Percentiles rank a stretch among this genome's conserved stretches.
Conservation (phyloP, 1,140 invertebrate genomes). For the Neocloeon triangulifer region DNA sequence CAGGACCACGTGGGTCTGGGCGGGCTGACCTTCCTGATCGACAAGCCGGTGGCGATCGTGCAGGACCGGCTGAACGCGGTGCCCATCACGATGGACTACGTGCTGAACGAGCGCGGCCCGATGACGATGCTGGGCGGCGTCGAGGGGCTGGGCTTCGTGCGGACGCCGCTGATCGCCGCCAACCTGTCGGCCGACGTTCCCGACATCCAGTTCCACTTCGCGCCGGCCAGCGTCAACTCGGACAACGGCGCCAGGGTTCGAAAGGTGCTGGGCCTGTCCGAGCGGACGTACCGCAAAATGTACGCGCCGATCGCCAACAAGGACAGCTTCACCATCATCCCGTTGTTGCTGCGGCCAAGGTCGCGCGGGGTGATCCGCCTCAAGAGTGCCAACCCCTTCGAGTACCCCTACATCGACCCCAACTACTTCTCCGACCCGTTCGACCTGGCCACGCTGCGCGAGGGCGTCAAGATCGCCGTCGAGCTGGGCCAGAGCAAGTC, state of each 20-base stretch:
- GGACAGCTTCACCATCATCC: slow-evolving; percentile 67
- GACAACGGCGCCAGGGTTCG: slow-evolving; percentile 43
- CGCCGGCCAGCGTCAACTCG: slow-evolving; percentile 60
- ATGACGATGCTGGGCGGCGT: slow-evolving; percentile 68
- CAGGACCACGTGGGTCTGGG: slow-evolving; percentile 68
- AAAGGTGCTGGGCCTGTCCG: slow-evolving; percentile 60
- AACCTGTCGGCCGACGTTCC: slow-evolving; percentile 48
- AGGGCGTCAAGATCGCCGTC: slow-evolving; percentile 43
- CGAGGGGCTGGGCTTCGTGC: slow-evolving; percentile 64
- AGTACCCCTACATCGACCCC: slow-evolving; percentile 67
- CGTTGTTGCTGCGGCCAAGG: slow-evolving; percentile 50
- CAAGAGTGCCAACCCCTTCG: slow-evolving; percentile 52
- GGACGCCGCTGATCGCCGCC: slow-evolving; percentile 57
- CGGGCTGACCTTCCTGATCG: slow-evolving; percentile 51
- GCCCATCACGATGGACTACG: slow-evolving; percentile 54
- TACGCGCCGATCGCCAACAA: slow-evolving; percentile 48
- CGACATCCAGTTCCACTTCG: slow-evolving; percentile 72
- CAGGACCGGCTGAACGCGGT: slow-evolving; percentile 37
- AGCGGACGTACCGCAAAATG: slow-evolving; percentile 52
- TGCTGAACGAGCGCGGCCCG: slow-evolving; percentile 48
- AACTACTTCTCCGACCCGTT: slow-evolving; percentile 62
- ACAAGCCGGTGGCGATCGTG: slow-evolving; percentile 52
- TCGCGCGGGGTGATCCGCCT: slow-evolving; percentile 56
- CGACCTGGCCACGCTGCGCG: slow-evolving; percentile 53
- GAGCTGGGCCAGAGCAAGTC: slow-evolving; percentile 45